phyloP scores from a whole-genome alignment of 2,113 vertebrate genomes.

The Zosterops japonicus region DNA sequence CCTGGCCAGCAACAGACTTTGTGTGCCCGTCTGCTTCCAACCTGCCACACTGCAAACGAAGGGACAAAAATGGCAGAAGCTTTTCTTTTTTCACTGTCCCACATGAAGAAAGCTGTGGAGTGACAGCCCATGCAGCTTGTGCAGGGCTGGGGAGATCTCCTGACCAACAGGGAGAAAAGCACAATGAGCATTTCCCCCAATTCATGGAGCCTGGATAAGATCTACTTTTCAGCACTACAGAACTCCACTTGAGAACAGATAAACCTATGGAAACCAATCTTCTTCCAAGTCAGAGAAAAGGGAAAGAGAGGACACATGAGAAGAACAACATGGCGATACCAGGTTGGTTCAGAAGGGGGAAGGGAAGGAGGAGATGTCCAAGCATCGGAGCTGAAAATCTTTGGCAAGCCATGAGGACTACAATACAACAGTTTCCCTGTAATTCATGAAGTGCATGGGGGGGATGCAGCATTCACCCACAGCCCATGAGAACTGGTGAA shows the following conservation, averaged over 20 bases:
- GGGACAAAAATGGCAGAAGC: neutral
- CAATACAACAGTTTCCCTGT: neutral
- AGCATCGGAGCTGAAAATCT: neutral
- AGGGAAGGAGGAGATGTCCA: neutral
- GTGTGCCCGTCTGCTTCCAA: too few relatives aligned
- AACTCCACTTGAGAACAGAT: neutral
- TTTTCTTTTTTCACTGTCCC: neutral
- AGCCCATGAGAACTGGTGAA: neutral
- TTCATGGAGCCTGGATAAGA: neutral
- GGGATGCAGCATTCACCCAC: neutral
- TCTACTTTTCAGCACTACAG: neutral
- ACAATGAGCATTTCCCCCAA: rapidly evolving
- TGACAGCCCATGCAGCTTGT: rapidly evolving
- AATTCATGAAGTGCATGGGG: neutral
- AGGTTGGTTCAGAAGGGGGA: neutral
- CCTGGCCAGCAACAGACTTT: neutral
- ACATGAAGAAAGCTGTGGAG: rapidly evolving
- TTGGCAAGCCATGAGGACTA: neutral
- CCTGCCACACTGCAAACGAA: neutral
- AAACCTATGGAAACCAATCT: neutral
- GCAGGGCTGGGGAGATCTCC: neutral
- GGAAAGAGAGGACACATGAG: neutral
- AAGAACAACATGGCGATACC: neutral
- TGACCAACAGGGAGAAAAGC: neutral
- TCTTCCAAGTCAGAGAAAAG: neutral